Base-by-base conservation (phyloP, 2,888 invertebrate species). In the Argynnis bischoffii region DNA sequence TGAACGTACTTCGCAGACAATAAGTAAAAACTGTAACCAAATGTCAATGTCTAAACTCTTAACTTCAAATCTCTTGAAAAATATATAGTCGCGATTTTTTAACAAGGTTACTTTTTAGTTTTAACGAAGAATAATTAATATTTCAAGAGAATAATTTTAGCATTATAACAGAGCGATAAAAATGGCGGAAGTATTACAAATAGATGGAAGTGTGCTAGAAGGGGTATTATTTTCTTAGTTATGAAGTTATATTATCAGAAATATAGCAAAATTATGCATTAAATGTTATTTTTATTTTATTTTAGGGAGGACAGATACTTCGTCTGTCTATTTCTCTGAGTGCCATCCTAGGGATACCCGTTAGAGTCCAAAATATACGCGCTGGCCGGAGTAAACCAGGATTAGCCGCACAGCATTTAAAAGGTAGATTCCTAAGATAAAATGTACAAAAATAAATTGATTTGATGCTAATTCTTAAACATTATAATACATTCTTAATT, bases 291-390 rank as follows among this genome's bases (percentile, higher is more conserved):
- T 26, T 11, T 18, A 15, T 31, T 63, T 53, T 47, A 50, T 83
- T 90, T 71, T 75, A 97, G 97, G 98, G 98, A 67, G 98, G 98
- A 0, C 98, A 99, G 93, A 97, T 98, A 70, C 90, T 98, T 35
- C 94, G 98, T 68, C 95, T 96, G 81, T 95, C 98, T 0, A 88
- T 97, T 31, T 95, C 96, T 11, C 86, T 98, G 35, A 97, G 98
- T 82, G 96, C 96, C 69, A 92, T 99, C 60, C 90, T 96, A 64
- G 90, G 94, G 51, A 94, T 95, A 64, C 96, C 97, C 0, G 93
- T 98, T 46, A 93, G 93, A 73, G 95, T 99, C 5, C 87, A 82
- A 13, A 98, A 97, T 72, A 98, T 98, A 75, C 93, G 98, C 78
- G 96, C 96, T 4, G 96, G 96, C 0, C 94, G 98, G 50, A 94